phyloP scores from a whole-genome alignment of 2,797 vertebrate species.

The Pristis pectinata region DNA sequence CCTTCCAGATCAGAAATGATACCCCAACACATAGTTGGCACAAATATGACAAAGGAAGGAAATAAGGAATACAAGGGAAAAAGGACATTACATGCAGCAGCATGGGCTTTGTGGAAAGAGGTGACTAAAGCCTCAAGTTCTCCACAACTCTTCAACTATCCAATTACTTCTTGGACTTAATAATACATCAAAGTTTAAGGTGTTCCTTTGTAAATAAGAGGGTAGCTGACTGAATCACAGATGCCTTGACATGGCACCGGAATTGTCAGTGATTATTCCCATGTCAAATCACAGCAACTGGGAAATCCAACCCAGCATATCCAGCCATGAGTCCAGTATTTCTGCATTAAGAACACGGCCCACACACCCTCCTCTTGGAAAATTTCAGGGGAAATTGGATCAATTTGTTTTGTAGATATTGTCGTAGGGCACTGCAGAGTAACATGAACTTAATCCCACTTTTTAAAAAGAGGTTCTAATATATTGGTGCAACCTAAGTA shows the following conservation, averaged over 20 bases:
- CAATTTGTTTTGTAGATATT: too few relatives aligned
- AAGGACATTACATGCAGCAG: not conserved
- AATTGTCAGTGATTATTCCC: not conserved
- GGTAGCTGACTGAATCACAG: not conserved
- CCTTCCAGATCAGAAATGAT: too few relatives aligned
- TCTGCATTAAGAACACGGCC: too few relatives aligned
- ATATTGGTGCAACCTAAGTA: not conserved
- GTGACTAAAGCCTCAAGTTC: not conserved
- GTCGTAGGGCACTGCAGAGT: too few relatives aligned
- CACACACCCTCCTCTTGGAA: too few relatives aligned
- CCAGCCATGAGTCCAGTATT: too few relatives aligned
- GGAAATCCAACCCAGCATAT: too few relatives aligned
- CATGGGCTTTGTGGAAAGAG: not conserved
- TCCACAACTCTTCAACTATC: not conserved
- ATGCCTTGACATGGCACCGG: not conserved
- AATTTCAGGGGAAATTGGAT: too few relatives aligned
- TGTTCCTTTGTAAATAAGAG: not conserved
- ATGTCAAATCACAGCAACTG: too few relatives aligned
- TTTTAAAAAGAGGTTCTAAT: not conserved
- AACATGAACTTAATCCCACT: too few relatives aligned
- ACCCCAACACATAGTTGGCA: not conserved
- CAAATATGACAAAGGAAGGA: not conserved
- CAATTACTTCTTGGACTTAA: not conserved
- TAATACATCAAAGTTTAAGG: not conserved
- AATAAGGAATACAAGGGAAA: not conserved